Conservation (phyloP, 1,140 invertebrate genomes). For the Anastrepha ludens region DNA sequence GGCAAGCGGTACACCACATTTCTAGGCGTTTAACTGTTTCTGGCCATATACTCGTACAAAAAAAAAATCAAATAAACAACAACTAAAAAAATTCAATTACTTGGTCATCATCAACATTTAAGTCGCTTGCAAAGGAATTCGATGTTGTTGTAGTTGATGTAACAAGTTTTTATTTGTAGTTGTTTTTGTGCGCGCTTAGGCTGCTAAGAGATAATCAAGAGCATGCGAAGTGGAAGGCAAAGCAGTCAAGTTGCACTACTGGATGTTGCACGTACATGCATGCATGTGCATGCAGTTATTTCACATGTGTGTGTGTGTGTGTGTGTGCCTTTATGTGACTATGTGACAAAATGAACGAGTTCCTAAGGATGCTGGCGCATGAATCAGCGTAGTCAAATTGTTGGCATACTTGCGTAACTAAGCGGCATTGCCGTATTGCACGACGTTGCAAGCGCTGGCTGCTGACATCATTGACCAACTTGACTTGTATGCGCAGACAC, state of each 20-base stretch:
- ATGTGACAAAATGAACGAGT: neutral
- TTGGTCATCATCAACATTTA: slow-evolving; percentile 43
- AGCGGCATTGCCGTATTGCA: neutral
- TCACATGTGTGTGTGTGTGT: neutral
- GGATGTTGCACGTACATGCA: neutral
- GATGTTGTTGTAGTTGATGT: neutral
- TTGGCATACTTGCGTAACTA: slow-evolving; percentile 42
- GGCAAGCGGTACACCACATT: neutral
- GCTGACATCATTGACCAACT: neutral
- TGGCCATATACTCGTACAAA: neutral
- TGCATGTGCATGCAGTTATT: neutral
- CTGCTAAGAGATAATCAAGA: neutral
- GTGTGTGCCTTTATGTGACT: neutral
- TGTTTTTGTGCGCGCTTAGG: neutral
- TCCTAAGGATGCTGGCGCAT: slow-evolving; percentile 20
- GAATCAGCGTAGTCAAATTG: slow-evolving; percentile 44
- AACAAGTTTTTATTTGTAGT: neutral
- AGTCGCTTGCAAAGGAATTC: neutral
- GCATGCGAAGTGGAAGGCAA: neutral
- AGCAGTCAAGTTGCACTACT: neutral
- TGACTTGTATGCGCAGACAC: neutral
- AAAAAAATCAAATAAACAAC: neutral
- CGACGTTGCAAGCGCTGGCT: neutral
- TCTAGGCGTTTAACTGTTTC: neutral
- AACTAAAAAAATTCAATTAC: neutral